Conservation (phyloP, 2,797 vertebrate species). For the Synanceia verrucosa region DNA sequence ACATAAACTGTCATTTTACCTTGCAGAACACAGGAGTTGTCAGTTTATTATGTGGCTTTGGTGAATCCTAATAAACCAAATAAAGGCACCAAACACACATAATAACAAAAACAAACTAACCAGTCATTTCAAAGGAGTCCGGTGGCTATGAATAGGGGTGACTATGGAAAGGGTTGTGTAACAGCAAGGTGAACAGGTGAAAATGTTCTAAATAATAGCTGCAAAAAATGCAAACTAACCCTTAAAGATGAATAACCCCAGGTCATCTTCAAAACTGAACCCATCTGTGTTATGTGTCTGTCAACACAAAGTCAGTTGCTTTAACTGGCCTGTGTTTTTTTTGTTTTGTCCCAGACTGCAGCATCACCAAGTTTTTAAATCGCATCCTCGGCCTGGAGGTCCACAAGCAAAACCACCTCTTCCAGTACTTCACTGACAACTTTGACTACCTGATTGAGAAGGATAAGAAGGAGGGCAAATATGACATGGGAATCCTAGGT, state of each 20-base stretch:
- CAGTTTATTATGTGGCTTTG: background rate
- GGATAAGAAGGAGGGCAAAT: conserved; percentile 99
- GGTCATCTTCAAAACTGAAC: background rate
- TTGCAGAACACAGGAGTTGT: background rate
- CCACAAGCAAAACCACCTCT: conserved; percentile 95
- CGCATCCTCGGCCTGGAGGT: conserved; percentile 98
- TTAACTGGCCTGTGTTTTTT: background rate
- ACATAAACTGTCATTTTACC: background rate
- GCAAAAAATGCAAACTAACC: background rate
- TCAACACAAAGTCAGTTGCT: background rate
- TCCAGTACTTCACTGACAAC: conserved; percentile 98
- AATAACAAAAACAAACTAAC: background rate
- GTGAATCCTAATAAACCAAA: no score
- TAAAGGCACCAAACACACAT: background rate
- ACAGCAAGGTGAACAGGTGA: background rate
- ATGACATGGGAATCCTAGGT: conserved; percentile 99
- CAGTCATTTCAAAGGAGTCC: background rate
- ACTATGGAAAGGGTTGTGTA: background rate
- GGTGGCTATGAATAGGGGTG: background rate
- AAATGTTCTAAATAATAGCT: background rate
- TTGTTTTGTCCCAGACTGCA: conserved; percentile 87
- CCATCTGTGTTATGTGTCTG: background rate
- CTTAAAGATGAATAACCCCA: background rate
- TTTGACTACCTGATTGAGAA: conserved; percentile 96
- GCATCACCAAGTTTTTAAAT: conserved; percentile 98